Base-by-base conservation (phyloP, 2,797 vertebrate genomes). In the Tarsius wallacei region DNA sequence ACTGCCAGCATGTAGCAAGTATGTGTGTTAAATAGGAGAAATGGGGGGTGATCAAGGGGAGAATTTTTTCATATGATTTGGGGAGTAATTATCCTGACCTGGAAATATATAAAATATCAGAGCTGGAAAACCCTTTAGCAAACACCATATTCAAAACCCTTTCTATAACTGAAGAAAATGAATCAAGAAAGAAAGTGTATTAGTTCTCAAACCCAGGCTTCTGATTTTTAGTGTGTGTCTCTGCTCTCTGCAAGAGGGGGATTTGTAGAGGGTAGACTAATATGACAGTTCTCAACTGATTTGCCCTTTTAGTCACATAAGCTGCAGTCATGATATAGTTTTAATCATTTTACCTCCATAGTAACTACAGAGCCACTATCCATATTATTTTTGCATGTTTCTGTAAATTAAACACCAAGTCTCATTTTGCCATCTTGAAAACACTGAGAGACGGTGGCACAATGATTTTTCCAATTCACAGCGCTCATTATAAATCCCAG, bases 81-180 rank as follows among this genome's bases (percentile, higher is more conserved):
- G 24, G 51, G 68, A 71, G 7, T 89, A 83, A 91, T 64, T 91
- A 59, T 66, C 57, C 24, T 94, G 55, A 77, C 59, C 57, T 70
- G 64, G 66, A 90, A 76, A 90, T 82, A 92, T 24, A 59, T 92
- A 83, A 94, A 70, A 26, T 49, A 77, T 59, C 83, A 96, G 15
- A 73, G 22, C 9, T 85, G 4, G 33, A 90, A 96, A 95, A 13
- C 2, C 12, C 16, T 77, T 57, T 68, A 17, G 28, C 24, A 74
- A 84, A 24, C 64, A 87, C 19, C 49, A 81, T 68, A 49, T 80
- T 95, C 68, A 95, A 94, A 85, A 63, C 4, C 5, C 0, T 90
- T 71, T 93, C 36, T 95, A 70, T 73, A 95, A 74, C 78, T 83
- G n/a, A 93, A n/a, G 31, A 74, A 93, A 95, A 47, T 80, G 2